phyloP scores from a whole-genome alignment of 1,140 invertebrate species.

The Bombus pascuorum region DNA sequence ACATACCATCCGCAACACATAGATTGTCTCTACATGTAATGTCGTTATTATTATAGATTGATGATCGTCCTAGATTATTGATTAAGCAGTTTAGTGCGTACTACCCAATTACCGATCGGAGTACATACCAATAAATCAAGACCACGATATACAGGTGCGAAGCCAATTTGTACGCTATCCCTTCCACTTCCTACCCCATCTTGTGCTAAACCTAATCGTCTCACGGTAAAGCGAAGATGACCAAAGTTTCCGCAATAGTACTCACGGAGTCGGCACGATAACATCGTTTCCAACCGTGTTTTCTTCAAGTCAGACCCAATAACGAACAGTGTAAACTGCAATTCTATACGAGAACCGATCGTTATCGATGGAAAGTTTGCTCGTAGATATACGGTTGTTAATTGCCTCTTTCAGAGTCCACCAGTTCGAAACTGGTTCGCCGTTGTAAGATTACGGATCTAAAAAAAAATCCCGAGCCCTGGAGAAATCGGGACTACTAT shows the following conservation, averaged over 20 bases:
- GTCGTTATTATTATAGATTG: conserved; percentile 55
- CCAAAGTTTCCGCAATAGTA: conserved; percentile 64
- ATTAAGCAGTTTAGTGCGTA: conserved; percentile 57
- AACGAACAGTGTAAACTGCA: conserved; percentile 47
- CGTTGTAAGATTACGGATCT: conserved; percentile 3
- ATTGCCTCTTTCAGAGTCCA: conserved; percentile 47
- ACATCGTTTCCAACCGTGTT: conserved; percentile 36
- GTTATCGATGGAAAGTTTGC: conserved; percentile 47
- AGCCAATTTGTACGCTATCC: conserved; percentile 58
- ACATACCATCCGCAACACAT: neutral
- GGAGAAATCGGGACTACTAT: neutral
- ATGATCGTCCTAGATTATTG: conserved; percentile 61
- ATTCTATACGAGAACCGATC: conserved; percentile 42
- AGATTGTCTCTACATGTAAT: conserved; percentile 22
- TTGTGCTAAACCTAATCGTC: conserved; percentile 58
- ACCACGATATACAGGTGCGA: conserved; percentile 39
- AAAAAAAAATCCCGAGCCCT: neutral
- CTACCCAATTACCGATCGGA: conserved; percentile 58
- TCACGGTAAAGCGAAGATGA: conserved; percentile 58
- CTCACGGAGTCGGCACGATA: conserved; percentile 59
- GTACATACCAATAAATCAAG: conserved; percentile 58
- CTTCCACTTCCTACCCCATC: neutral
- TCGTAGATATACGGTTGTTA: conserved; percentile 44
- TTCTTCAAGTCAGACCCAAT: conserved; percentile 47
- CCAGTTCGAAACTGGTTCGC: conserved; percentile 15